These are phyloP conservation scores for Corythoichthys haematopterus DNA, from an alignment of 2,113 vertebrate species.

Conservation along the genomic window DNA sequence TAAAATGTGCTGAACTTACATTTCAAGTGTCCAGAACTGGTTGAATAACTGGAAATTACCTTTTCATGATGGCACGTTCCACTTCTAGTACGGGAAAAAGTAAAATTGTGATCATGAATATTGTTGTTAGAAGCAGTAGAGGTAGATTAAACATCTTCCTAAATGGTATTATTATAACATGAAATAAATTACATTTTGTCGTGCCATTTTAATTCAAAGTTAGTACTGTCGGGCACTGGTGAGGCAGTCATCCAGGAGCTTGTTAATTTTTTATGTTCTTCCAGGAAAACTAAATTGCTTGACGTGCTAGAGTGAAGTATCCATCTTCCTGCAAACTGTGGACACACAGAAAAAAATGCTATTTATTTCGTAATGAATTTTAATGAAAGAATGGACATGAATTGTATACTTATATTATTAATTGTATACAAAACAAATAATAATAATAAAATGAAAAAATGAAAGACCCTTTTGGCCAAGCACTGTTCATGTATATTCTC, in stretches of 20 bases:
- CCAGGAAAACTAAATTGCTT: neutral
- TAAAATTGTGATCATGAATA: conserved; percentile 1
- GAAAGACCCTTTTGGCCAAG: no score
- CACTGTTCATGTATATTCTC: no score
- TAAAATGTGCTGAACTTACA: conserved; percentile 27
- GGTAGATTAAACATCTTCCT: neutral
- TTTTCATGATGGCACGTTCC: conserved; percentile 20
- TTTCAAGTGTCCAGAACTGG: conserved; percentile 1
- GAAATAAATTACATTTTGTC: conserved; percentile 29
- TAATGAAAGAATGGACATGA: no score
- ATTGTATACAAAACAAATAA: no score
- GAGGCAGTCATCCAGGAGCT: conserved; percentile 29
- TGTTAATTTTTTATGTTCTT: neutral
- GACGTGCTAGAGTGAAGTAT: conserved; percentile 20
- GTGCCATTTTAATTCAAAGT: neutral
- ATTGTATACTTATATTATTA: no score
- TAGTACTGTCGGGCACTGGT: neutral
- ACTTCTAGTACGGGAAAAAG: conserved; percentile 6
- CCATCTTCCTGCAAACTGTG: conserved; percentile 43
- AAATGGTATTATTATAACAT: neutral
- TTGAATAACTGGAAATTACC: neutral
- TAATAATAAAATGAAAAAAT: no score
- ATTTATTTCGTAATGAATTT: no score
- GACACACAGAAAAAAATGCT: neutral
- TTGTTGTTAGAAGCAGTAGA: neutral